Evolutionary conservation across 2,113 vertebrate species (phyloP), one percentile per base, ranked within the genome.

Genomic region (Spea multiplicata): DNA sequence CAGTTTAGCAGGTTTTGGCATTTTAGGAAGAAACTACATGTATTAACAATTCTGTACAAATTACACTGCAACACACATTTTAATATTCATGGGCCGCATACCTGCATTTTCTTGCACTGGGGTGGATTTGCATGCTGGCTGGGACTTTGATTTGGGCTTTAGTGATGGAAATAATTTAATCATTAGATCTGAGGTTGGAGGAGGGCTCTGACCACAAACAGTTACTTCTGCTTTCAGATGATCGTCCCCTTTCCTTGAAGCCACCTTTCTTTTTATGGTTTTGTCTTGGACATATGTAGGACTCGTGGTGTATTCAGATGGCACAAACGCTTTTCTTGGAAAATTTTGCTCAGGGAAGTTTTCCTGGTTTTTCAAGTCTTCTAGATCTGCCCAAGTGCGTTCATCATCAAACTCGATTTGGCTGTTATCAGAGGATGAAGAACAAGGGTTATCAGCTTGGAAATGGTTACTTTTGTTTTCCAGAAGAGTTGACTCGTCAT

Each of bases 401-500:
- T 97, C 94, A 74, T 99, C 97, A 47, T 97, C 95, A 85, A 98
- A 99, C 69, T 94, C 92, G 5, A 95, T 83, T n/a, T 81, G 77
- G 71, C 47, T 88, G 46, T 62, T 68, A 4, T 76, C 82, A 55
- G 72, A 1, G 72, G 50, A 66, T 0, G 3, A 75, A 48, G 46
- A 0, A 4, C 55, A 85, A 85, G 75, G 81, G 9, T 78, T 79
- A 46, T 74, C 46, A 0, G 83, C 83, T 50, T 83, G 66, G 49
- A 68, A 45, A 8, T 45, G 80, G 8, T 77, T 71, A 44, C 81
- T 84, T 80, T 82, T 73, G 9, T 86, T 82, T 92, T 88, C 76
- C 79, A 83, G 55, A 82, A 83, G 13, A 4, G 86, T 82, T 12
- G 87, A 87, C 49, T 89, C 89, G 5, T 88, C 85, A 2, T 78